phyloP scores from a whole-genome alignment of 2,113 vertebrate genomes.

The Rhagologus leucostigma region DNA sequence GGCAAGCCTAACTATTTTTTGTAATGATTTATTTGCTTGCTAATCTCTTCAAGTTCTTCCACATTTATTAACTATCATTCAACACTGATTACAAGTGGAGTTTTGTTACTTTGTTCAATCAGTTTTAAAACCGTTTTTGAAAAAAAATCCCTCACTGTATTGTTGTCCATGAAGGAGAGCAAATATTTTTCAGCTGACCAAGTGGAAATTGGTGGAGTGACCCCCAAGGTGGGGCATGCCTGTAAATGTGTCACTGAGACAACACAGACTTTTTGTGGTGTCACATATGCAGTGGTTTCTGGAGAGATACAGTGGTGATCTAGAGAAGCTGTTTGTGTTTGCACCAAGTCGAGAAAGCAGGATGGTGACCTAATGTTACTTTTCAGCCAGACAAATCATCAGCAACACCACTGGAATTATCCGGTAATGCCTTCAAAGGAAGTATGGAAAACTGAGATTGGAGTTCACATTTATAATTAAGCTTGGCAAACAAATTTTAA shows the following conservation, averaged over 20 bases:
- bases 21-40: conserved; percentile 35
- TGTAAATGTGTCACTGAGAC: not conserved
- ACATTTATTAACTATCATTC: not conserved
- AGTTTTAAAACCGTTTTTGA: not conserved
- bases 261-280: not conserved
- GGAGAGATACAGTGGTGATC: not conserved
- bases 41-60: conserved; percentile 25
- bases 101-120: not conserved
- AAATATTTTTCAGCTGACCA: not conserved
- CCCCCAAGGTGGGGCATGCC: fast-evolving
- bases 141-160: not conserved
- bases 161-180: not conserved
- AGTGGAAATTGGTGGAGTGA: not conserved
- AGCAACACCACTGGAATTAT: not conserved
- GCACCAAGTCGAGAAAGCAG: not conserved
- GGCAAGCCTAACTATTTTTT: conserved; percentile 29
- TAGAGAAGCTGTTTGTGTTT: not conserved
- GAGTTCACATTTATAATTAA: not conserved
- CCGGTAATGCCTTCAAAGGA: not conserved
- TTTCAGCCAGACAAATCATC: not conserved
- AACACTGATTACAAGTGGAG: not conserved
- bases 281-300: not conserved
- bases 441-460: not conserved
- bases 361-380: not conserved
- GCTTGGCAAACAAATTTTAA: not conserved